Base-by-base conservation (phyloP, 2,797 vertebrate genomes). In the Pangasius larnaudii region DNA sequence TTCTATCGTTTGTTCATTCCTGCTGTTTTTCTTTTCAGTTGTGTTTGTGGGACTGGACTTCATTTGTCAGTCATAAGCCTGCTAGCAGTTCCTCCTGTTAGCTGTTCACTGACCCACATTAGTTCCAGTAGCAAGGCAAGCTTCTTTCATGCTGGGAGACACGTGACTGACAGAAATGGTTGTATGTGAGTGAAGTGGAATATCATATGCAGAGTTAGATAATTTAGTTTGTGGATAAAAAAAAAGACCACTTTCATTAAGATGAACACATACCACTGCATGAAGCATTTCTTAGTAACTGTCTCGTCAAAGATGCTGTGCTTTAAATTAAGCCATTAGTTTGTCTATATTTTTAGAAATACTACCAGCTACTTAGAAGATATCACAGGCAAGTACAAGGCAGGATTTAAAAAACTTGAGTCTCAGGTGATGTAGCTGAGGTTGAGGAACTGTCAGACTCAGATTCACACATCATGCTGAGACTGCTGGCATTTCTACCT, bases 241-340 rank as follows among this genome's bases (percentile, higher is more conserved):
- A 46, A 33, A 39, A 71, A 71, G 33, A 71, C 18, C 33, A 71
- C 33, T 36, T 71, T 39, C 67, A 71, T 71, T 36, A 39, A 71
- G 67, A 18, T 8, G 33, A 71, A 36, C 16, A 71, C 19, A 33
- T 16, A 16, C 19, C 33, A 1, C 67, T 71, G 67, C 67, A 39
- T 71, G 33, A 71, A 71, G 30, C 67, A 71, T 71, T 71, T 71
- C 67, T 71, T 36, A 36, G 33, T 71, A 71, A 71, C 30, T 71
- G 33, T 3, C 22, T 72, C 42, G 69, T 72, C 69, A 39, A 72
- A 72, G 8, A 24, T 10, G 39, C 69, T 72, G 36, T 49, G 11
- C 3, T 74, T 74, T 74, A 49, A 74, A 74, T 49, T 13, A 49
- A 74, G 24, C 11, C 72, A n/a, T 75, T 75, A 49, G 24, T 75